phyloP scores from a whole-genome alignment of 1,140 invertebrate genomes.

The Hydropsyche tenuis region DNA sequence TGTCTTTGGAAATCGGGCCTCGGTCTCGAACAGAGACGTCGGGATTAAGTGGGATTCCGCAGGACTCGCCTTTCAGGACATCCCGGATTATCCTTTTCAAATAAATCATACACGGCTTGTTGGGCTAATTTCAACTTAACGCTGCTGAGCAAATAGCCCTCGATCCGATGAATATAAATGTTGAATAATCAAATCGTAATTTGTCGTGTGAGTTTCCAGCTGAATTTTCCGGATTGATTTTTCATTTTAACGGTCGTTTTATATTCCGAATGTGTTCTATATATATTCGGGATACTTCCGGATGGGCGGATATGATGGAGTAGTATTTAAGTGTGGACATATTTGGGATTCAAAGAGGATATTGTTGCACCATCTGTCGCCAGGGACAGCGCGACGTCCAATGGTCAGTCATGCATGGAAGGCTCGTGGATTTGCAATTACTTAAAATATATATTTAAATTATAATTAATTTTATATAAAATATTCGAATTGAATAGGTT shows the following conservation, averaged over 20 bases:
- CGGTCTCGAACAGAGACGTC: too few species aligned
- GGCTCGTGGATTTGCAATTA: constrained; percentile 7
- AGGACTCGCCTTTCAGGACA: constrained; percentile 33
- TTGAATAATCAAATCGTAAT: too few species aligned
- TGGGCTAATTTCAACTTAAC: constrained; percentile 45
- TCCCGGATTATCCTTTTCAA: constrained; percentile 49
- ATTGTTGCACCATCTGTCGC: constrained; percentile 49
- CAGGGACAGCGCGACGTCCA: constrained; percentile 34
- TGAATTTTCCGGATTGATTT: too few species aligned
- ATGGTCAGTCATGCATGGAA: constrained; percentile 45
- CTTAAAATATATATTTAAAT: constrained; percentile 6
- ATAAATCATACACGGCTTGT: constrained; percentile 50
- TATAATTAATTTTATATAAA: too few species aligned
- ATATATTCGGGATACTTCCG: neutral
- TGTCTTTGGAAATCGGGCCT: constrained; percentile 1
- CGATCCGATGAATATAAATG: too few species aligned
- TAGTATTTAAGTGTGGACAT: constrained; percentile 50
- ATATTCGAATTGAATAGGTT: constrained; percentile 13
- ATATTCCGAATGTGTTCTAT: neutral
- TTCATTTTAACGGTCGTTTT: too few species aligned
- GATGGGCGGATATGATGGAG: constrained; percentile 44
- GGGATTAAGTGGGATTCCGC: constrained; percentile 37
- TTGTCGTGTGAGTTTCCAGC: too few species aligned
- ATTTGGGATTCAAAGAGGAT: constrained; percentile 51
- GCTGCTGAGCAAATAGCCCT: too few species aligned